Evolutionary conservation across 2,797 vertebrate species (phyloP).

Genomic region (Falco berigora): DNA sequence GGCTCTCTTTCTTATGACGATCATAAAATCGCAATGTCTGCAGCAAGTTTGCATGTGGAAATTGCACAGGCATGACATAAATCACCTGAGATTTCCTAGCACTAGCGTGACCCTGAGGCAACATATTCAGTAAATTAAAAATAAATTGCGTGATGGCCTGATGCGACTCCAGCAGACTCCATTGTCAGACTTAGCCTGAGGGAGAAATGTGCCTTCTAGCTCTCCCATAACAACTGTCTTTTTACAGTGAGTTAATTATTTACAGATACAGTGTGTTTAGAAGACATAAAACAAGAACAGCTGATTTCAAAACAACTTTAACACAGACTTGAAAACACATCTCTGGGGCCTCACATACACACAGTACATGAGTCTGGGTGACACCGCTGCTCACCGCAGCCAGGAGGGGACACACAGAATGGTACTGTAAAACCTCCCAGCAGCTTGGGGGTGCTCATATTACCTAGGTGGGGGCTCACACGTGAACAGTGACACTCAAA

Average conservation of each 20-base stretch:
- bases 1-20: neutral
- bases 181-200: constrained; percentile 18
- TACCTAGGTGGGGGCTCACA: neutral
- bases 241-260: constrained; percentile 51
- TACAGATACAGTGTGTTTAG: constrained; percentile 29
- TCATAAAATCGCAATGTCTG: neutral
- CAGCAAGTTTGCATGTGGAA: neutral
- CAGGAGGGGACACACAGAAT: neutral
- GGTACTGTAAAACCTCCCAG: neutral
- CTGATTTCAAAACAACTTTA: constrained; percentile 26
- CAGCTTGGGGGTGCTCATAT: neutral
- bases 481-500: neutral
- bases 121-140: constrained; percentile 53
- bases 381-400: neutral
- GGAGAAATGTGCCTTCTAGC: constrained; percentile 27
- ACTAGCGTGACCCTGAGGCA: neutral
- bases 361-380: neutral
- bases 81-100: constrained; percentile 31
- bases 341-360: neutral
- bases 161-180: neutral
- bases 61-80: neutral
- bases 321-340: neutral
- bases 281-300: constrained; percentile 25
- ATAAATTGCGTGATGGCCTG: constrained; percentile 29
- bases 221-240: constrained; percentile 39